Evolutionary conservation across 2,888 invertebrate genomes (phyloP), one percentile per base, ranked within the genome.

Genomic region (Cataglyphis livida): DNA sequence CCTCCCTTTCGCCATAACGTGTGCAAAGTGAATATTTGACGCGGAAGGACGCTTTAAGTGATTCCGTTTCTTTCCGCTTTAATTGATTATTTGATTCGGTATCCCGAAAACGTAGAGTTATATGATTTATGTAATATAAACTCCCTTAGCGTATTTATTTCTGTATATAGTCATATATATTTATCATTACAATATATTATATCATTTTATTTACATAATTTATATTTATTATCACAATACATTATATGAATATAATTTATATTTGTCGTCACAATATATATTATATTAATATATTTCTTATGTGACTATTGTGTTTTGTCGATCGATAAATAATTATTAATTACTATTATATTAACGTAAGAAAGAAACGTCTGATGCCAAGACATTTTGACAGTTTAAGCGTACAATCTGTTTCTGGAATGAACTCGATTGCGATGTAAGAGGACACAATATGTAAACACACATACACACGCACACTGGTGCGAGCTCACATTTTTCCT

Each of bases 1-100:
- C 32, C 21, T 61, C n/a, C 28, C 73, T 35, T 73, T 62, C 62
- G 44, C 35, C 44, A 79, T 61, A 78, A 79, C 35, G 78, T 70
- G 78, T 44, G 71, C 18, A 44, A 79, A 70, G 35, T 70, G 78
- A 59, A 59, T 70, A 44, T 70, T 32, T 48, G 59, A 59, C 70
- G 32, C 9, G 4, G 25, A 25, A 68, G 18, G 21, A 41, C 44
- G 10, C 28, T 38, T 25, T 35, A 38, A 12, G 51, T 25, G 75
- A 66, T 10, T 38, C n/a, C 18, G 28, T 28, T n/a, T 32, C 5
- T 10, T 6, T 21, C 5, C 5, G 64, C 65, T 25, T 4, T 54
- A 28, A 28, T 66, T 38, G 54, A 38, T 61, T 21, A 32, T 48
- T 48, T n/a, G 48, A 6, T 0, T 48, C 18, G 6, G 7, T 7